Evolutionary conservation across 2,797 vertebrate genomes (phyloP), one percentile per base, ranked within the genome.

Genomic region (Ctenochaetus hawaiiensis): DNA sequence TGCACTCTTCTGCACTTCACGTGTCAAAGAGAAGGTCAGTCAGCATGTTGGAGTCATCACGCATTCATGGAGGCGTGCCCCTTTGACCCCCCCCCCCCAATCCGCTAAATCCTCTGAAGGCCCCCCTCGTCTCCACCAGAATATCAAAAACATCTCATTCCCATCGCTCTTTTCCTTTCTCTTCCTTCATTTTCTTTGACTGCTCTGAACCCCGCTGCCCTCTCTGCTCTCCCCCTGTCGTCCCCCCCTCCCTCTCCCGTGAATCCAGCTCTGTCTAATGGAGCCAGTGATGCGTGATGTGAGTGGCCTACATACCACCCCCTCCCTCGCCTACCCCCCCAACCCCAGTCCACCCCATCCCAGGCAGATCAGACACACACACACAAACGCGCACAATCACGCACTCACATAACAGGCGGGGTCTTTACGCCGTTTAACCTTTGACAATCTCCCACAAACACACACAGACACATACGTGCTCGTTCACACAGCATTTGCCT

Each of bases 221-320:
- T 26, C 43, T 20, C 67, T 45, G 39, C 22, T 16, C 22, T 30
- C 10, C 49, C n/a, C 26, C 26, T 4, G 26, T 20, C 20, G n/a
- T 18, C 56, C 14, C 2, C 13, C 26, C 30, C 6, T 16, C 56
- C 26, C 67, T 62, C 63, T 53, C 45, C 64, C 3, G 12, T 73
- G 53, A 65, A 73, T 83, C 70, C 61, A 75, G 68, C 65, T 73
- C 65, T 67, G 72, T 77, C 75, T 85, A 87, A 91, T 88, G 67
- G 75, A 91, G 60, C 60, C 82, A 83, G 75, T 85, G 83, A 75
- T 54, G 90, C 86, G 23, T 91, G 87, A 91, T 88, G 89, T 74
- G 77, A 90, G 70, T 83, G 91, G 83, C 93, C 93, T 92, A 94
- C 86, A 93, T 94, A 90, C 84, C 60, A 68, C 12, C 49, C 20